Conservation (phyloP, 2,888 invertebrate species). For the Idaea biselata region DNA sequence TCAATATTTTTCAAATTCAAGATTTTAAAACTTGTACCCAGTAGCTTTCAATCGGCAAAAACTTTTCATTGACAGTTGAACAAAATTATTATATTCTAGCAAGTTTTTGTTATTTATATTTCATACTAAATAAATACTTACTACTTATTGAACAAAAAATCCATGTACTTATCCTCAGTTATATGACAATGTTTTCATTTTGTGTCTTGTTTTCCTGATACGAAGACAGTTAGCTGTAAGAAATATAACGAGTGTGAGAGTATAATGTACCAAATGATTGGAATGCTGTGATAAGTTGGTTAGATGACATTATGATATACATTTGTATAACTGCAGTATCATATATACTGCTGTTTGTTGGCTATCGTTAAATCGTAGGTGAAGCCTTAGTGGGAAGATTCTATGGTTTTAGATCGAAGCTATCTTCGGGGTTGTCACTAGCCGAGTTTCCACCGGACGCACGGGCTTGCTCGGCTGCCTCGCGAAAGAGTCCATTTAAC, state of each 20-base stretch:
- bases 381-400: too few species aligned
- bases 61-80: not conserved
- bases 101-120: not conserved
- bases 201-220: not conserved
- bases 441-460: too few species aligned
- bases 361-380: too few species aligned
- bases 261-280: constrained; percentile 37
- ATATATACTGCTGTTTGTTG: not conserved
- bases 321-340: not conserved
- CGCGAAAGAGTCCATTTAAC: too few species aligned
- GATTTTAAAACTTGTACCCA: too few species aligned
- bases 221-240: not conserved
- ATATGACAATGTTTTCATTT: not conserved
- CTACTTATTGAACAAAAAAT: not conserved
- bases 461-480: too few species aligned
- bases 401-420: too few species aligned
- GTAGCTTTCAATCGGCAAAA: not conserved
- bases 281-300: constrained; percentile 57
- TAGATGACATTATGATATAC: constrained; percentile 13
- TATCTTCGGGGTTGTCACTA: too few species aligned
- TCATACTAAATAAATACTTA: not conserved
- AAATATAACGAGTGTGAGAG: not conserved
- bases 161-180: not conserved
- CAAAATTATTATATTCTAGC: not conserved
- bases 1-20: too few species aligned